Base-by-base conservation (phyloP, 2,797 vertebrate genomes). In the Rhinella marina region DNA sequence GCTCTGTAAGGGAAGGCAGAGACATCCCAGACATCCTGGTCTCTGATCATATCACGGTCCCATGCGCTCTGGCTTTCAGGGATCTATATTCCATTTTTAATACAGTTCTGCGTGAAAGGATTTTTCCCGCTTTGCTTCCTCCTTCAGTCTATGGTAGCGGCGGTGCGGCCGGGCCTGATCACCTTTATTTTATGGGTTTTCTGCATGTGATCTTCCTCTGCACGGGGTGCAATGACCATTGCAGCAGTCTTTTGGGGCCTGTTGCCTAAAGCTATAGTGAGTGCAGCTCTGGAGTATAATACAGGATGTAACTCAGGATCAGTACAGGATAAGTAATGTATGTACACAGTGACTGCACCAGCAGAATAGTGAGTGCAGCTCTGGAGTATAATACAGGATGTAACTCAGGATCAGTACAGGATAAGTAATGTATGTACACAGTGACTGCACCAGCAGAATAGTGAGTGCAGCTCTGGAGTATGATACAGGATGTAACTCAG, bases 21-120 rank as follows among this genome's bases (percentile, higher is more conserved):
- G 50, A 82, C 21, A 68, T n/a, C 23, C 16, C 11, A 54, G 2
- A 21, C 62, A 21, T 0, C 5, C 23, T 2, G 0, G 48, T 25
- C n/a, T 82, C 56, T 7, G 25, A 54, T 54, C 16, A 1, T 54
- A 70, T 82, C 64, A 3, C 50, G 72, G 7, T 72, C 52, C 66
- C 5, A 21, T 52, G 13, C 52, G 50, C 81, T 56, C 9, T n/a
- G 3, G 50, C 27, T 8, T 70, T 70, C 25, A 7, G 7, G 48
- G 0, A n/a, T 21, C 2, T 7, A 54, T 68, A 68, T 52, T 54
- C 2, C 13, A 27, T 32, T 14, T 82, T 64, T 82, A 9, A 56
- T 68, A 29, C 76, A 79, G 13, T 79, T 79, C 54, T 79, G 54
- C 76, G 29, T 68, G 2, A 68, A 68, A 27, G 81, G 62, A 3